A percentile compares a stretch with the other conserved stretches of the same genome.
Evolutionary conservation across 2,797 vertebrate genomes (phyloP).

Genomic region (Sebastes alutus): DNA sequence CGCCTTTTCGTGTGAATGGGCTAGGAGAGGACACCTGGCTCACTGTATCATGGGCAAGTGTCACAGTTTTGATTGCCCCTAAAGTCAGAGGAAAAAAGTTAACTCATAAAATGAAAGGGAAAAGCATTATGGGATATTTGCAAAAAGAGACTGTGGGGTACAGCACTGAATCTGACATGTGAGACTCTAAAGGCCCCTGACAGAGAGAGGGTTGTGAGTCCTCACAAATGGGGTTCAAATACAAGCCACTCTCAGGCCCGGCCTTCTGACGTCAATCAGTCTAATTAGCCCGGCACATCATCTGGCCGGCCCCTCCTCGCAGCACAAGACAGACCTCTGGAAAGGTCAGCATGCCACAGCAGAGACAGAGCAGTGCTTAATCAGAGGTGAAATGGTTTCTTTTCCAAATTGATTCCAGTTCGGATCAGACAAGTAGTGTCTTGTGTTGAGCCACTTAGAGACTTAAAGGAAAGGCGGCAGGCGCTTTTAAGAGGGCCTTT

Average conservation of each 20-base stretch:
- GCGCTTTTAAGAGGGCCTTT: constrained; percentile 74
- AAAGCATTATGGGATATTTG: neutral
- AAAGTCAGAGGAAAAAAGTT: neutral
- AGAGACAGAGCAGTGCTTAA: constrained; percentile 80
- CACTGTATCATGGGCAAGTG: neutral
- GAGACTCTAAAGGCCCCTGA: constrained; percentile 26
- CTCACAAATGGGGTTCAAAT: constrained; percentile 74
- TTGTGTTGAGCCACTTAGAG: constrained; percentile 80
- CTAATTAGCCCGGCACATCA: constrained; percentile 78
- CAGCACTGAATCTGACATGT: constrained; percentile 10
- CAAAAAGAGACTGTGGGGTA: neutral
- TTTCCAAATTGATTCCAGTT: constrained; percentile 84
- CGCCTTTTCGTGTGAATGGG: too few relatives aligned
- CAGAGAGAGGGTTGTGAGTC: constrained; percentile 54
- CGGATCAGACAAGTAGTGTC: constrained; percentile 76
- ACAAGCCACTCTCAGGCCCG: constrained; percentile 66
- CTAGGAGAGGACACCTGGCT: neutral
- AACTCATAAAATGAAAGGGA: constrained; percentile 16
- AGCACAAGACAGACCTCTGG: constrained; percentile 75
- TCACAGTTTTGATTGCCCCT: neutral
- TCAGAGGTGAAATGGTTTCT: constrained; percentile 84
- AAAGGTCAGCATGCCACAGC: constrained; percentile 85
- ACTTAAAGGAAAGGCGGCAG: constrained; percentile 50
- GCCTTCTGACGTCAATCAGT: constrained; percentile 79
- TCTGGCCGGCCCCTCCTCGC: constrained; percentile 62